phyloP scores from a whole-genome alignment of 2,888 invertebrate genomes.

The Frankliniella intonsa region DNA sequence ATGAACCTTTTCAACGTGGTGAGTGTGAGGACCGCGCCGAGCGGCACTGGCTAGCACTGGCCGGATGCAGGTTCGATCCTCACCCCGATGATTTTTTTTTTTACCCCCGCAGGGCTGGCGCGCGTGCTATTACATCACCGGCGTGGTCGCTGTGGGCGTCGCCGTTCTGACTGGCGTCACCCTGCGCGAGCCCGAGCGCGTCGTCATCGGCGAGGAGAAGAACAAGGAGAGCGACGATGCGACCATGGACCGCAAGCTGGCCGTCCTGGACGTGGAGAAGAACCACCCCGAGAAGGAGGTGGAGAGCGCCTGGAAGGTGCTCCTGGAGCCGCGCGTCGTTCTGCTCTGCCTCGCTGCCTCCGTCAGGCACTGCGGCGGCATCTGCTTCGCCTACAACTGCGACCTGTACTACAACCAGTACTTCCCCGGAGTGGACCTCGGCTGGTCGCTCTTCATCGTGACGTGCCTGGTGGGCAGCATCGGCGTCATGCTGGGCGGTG shows the following conservation, averaged over 20 bases:
- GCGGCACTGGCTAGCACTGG: neutral
- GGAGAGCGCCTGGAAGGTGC: constrained; percentile 66
- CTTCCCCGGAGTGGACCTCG: constrained; percentile 83
- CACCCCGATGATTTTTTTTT: neutral
- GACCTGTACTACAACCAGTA: constrained; percentile 83
- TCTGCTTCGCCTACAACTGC: constrained; percentile 88
- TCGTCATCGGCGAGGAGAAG: constrained; percentile 65
- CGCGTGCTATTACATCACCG: constrained; percentile 74
- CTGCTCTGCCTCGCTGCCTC: constrained; percentile 79
- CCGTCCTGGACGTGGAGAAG: constrained; percentile 17
- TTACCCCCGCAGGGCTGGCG: constrained; percentile 66
- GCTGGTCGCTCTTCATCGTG: constrained; percentile 85
- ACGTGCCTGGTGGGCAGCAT: constrained; percentile 78
- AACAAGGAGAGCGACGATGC: constrained; percentile 45
- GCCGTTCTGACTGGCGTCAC: constrained; percentile 68
- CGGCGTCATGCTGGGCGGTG: constrained; percentile 56
- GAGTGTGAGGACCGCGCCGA: constrained; percentile 35
- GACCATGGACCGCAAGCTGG: constrained; percentile 32
- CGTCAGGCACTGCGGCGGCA: constrained; percentile 81
- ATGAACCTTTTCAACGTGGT: constrained; percentile 70
- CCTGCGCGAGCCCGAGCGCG: constrained; percentile 69
- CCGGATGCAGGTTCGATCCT: neutral
- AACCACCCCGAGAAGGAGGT: constrained; percentile 46
- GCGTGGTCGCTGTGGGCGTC: constrained; percentile 67
- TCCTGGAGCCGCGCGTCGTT: constrained; percentile 71